phyloP scores from a whole-genome alignment of 2,888 invertebrate genomes.

The Tryphoninae sp. region DNA sequence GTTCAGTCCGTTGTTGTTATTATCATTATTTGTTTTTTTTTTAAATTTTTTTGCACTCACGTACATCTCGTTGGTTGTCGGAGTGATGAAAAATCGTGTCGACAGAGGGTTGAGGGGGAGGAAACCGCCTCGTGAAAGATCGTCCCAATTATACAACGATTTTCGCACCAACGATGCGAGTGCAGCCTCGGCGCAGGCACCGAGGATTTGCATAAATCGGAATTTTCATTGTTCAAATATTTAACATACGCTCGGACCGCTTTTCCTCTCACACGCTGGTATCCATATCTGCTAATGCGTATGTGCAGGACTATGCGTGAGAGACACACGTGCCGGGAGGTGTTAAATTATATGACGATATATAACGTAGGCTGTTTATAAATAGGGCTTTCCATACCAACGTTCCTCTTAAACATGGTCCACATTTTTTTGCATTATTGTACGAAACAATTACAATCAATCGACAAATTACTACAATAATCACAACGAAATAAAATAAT shows the following conservation, averaged over 20 bases:
- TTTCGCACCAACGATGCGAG: slow-evolving; percentile 34
- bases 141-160: slow-evolving; percentile 55
- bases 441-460: neutral
- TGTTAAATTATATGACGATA: slow-evolving; percentile 64
- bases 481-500: too few species aligned
- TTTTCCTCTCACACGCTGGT: slow-evolving; percentile 51
- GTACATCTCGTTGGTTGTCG: slow-evolving; percentile 20
- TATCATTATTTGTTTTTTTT: slow-evolving; percentile 3
- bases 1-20: slow-evolving; percentile 27
- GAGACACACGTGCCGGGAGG: slow-evolving; percentile 45
- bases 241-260: slow-evolving; percentile 62
- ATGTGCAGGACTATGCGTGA: slow-evolving; percentile 5
- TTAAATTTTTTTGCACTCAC: neutral
- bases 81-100: slow-evolving; percentile 39
- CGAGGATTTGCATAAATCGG: slow-evolving; percentile 59
- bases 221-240: slow-evolving; percentile 65
- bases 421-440: neutral
- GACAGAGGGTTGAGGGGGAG: slow-evolving; percentile 10
- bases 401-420: neutral
- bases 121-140: slow-evolving; percentile 30
- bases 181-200: slow-evolving; percentile 10
- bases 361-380: slow-evolving; percentile 24
- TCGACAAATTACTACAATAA: neutral
- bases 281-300: slow-evolving; percentile 15
- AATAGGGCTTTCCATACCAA: slow-evolving; percentile 8